phyloP scores from a whole-genome alignment of 2,113 vertebrate genomes.

The Apeltes quadracus region DNA sequence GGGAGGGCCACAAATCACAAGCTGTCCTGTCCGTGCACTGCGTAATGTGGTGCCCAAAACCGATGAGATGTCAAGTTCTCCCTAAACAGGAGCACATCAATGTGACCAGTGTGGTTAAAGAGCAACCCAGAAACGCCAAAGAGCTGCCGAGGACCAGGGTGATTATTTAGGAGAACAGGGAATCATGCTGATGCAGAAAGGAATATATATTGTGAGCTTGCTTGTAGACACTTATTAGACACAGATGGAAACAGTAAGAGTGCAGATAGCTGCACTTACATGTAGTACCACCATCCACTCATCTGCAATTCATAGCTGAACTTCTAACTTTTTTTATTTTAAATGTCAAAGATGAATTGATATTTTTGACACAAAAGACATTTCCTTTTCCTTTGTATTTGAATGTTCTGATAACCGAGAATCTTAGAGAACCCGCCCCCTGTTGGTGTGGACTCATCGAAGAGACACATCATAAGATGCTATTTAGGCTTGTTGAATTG shows the following conservation, averaged over 20 bases:
- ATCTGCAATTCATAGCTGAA: background rate
- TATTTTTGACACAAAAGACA: background rate
- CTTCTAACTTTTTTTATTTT: background rate
- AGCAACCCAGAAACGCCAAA: conserved; percentile 4
- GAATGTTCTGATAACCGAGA: background rate
- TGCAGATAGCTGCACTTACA: background rate
- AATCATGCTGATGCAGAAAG: background rate
- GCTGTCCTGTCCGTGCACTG: conserved; percentile 32
- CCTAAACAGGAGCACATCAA: conserved; percentile 65
- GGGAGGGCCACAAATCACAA: conserved; percentile 65
- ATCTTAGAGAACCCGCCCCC: conserved; percentile 6
- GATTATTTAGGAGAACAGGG: conserved; percentile 19
- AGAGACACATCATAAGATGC: conserved; percentile 28
- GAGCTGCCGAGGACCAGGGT: background rate
- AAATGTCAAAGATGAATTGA: background rate
- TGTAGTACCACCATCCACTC: background rate
- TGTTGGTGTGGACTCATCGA: conserved; percentile 31
- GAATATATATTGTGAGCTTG: background rate
- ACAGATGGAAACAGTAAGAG: background rate
- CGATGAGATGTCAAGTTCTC: conserved; percentile 52
- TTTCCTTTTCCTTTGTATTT: background rate
- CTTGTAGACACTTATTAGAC: background rate
- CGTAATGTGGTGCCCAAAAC: conserved; percentile 48
- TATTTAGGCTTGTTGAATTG: conserved; percentile 38
- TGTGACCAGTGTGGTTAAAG: conserved; percentile 37